Percentiles rank a stretch among this genome's conserved stretches.
phyloP scores from a whole-genome alignment of 2,888 invertebrate genomes.

The Galerucella calmariensis region DNA sequence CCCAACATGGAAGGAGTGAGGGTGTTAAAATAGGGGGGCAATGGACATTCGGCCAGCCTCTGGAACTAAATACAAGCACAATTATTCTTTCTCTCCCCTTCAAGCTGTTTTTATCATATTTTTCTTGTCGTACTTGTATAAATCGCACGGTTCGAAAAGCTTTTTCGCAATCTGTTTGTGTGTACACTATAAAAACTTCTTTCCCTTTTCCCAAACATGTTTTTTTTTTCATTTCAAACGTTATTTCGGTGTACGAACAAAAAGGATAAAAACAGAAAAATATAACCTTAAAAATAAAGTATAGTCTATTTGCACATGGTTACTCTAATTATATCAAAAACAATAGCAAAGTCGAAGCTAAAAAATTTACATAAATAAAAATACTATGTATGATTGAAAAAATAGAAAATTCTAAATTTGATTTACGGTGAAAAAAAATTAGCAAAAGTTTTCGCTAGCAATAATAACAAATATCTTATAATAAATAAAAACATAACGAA shows the following conservation, averaged over 20 bases:
- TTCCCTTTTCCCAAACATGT: background rate
- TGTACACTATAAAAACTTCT: too few species aligned
- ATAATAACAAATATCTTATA: background rate
- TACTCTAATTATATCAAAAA: constrained; percentile 46
- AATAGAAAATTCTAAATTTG: constrained; percentile 53
- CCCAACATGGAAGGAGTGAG: too few species aligned
- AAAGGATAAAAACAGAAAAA: constrained; percentile 35
- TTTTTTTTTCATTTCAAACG: background rate
- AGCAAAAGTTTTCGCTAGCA: background rate
- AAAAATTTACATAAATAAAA: constrained; percentile 56
- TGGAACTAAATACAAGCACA: too few species aligned
- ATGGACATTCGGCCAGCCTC: too few species aligned
- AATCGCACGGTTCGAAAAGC: too few species aligned
- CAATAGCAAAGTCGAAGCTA: constrained; percentile 47
- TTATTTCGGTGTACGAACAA: constrained; percentile 5
- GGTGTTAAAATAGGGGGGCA: too few species aligned
- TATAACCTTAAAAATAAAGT: constrained; percentile 45
- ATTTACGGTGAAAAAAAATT: background rate
- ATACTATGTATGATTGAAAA: constrained; percentile 49
- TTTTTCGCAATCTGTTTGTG: too few species aligned
- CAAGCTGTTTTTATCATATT: too few species aligned
- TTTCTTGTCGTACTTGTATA: too few species aligned
- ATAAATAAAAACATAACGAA: background rate
- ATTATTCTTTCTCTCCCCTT: too few species aligned
- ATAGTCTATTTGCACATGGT: constrained; percentile 47